A percentile compares a stretch with the other conserved stretches of the same genome.
phyloP scores from a whole-genome alignment of 2,888 invertebrate genomes.

The Melanophora roralis region DNA sequence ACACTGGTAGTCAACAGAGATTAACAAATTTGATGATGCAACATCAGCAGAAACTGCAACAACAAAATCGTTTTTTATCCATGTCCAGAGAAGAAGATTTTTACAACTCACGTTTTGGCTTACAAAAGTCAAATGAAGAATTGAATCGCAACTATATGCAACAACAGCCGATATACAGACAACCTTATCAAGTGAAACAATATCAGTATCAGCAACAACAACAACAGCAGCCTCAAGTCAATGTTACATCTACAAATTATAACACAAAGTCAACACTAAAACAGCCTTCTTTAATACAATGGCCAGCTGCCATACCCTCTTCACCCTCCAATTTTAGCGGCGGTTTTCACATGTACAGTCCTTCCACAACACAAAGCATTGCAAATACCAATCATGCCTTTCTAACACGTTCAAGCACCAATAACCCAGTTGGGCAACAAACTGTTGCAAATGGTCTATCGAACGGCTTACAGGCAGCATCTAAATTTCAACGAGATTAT shows the following conservation, averaged over 20 bases:
- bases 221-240: too few species aligned
- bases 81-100: conserved; percentile 63
- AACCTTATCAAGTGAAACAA: conserved; percentile 51
- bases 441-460: conserved; percentile 46
- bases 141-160: conserved; percentile 53
- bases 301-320: conserved; percentile 76
- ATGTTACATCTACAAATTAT: conserved; percentile 37
- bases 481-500: conserved; percentile 72
- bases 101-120: conserved; percentile 65
- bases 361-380: conserved; percentile 47
- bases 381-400: conserved; percentile 26
- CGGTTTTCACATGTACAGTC: conserved; percentile 68
- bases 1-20: conserved; percentile 65
- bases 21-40: conserved; percentile 64
- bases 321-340: conserved; percentile 74
- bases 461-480: conserved; percentile 46
- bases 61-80: conserved; percentile 66
- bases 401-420: conserved; percentile 61
- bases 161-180: conserved; percentile 49
- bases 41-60: conserved; percentile 65
- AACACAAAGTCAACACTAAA: conserved; percentile 47
- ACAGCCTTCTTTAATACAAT: conserved; percentile 69
- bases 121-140: conserved; percentile 69
- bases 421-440: conserved; percentile 47
- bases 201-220: conserved; percentile 50